Evolutionary conservation across 2,113 vertebrate species (phyloP).

Genomic region (Gavialis gangeticus): DNA sequence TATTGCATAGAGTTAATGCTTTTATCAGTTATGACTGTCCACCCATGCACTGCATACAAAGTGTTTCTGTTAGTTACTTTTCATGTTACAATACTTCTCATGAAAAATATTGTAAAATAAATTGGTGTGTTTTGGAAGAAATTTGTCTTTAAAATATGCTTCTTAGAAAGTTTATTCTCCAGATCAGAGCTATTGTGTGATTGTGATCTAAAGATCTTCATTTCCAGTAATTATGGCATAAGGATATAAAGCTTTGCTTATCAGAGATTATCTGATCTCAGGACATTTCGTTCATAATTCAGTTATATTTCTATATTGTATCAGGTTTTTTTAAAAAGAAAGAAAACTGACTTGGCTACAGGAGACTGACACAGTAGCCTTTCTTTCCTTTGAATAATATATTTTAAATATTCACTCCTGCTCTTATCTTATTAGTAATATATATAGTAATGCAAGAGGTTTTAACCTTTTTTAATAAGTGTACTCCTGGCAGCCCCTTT

Average conservation of each 20-base stretch:
- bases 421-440: neutral
- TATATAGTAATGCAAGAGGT: too few relatives aligned
- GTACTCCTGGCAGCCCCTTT: too few relatives aligned
- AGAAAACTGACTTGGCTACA: neutral
- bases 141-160: neutral
- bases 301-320: neutral
- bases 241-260: neutral
- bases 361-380: neutral
- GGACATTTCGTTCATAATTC: neutral
- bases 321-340: neutral
- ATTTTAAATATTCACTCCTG: neutral
- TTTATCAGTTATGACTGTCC: neutral
- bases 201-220: neutral
- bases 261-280: neutral
- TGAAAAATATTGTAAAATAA: neutral
- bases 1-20: accelerated
- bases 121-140: neutral
- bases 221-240: neutral
- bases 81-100: neutral
- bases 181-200: neutral
- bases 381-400: neutral
- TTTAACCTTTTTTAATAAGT: too few relatives aligned
- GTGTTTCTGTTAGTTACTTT: neutral
- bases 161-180: neutral
- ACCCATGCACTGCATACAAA: neutral